These are phyloP conservation scores for Scaptomyza polygonia DNA, from an alignment of 2,888 invertebrate species.

Conservation along the genomic window DNA sequence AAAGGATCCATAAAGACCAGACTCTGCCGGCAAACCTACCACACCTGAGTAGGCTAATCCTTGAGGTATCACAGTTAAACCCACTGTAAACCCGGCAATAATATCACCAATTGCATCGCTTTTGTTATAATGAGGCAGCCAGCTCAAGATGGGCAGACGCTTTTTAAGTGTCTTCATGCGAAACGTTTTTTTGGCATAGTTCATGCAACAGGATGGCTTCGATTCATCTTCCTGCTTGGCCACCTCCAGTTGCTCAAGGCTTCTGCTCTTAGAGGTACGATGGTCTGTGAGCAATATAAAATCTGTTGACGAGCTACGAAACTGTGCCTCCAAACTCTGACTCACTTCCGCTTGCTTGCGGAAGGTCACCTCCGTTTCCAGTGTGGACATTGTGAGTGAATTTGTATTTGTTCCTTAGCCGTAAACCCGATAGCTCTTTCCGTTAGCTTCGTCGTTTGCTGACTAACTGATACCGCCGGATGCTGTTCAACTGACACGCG, in stretches of 20 bases:
- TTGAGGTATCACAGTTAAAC: slow-evolving; percentile 89
- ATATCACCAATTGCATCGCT: slow-evolving; percentile 92
- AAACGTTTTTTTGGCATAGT: slow-evolving; percentile 84
- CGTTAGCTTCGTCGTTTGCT: slow-evolving; percentile 12
- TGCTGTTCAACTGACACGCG: slow-evolving; percentile 37
- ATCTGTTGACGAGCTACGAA: slow-evolving; percentile 79
- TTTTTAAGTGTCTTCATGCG: slow-evolving; percentile 90
- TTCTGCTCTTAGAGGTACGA: slow-evolving; percentile 73
- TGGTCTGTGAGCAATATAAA: slow-evolving; percentile 81
- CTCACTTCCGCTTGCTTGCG: slow-evolving; percentile 72
- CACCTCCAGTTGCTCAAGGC: slow-evolving; percentile 67
- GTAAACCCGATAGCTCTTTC: slow-evolving; percentile 19
- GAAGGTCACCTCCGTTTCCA: slow-evolving; percentile 75
- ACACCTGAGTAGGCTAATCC: slow-evolving; percentile 92
- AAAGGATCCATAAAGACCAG: slow-evolving; percentile 96
- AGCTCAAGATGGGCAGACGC: slow-evolving; percentile 89
- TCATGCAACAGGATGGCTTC: slow-evolving; percentile 44
- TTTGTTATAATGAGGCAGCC: slow-evolving; percentile 91
- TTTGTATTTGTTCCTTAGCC: neutral
- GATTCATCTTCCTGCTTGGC: slow-evolving; percentile 35
- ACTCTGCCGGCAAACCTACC: slow-evolving; percentile 91
- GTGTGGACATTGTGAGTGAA: slow-evolving; percentile 66
- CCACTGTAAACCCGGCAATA: slow-evolving; percentile 96
- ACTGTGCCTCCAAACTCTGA: slow-evolving; percentile 76
- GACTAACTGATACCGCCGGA: slow-evolving; percentile 47